Conservation (phyloP, 2,797 vertebrate species). For the Todus mexicanus region DNA sequence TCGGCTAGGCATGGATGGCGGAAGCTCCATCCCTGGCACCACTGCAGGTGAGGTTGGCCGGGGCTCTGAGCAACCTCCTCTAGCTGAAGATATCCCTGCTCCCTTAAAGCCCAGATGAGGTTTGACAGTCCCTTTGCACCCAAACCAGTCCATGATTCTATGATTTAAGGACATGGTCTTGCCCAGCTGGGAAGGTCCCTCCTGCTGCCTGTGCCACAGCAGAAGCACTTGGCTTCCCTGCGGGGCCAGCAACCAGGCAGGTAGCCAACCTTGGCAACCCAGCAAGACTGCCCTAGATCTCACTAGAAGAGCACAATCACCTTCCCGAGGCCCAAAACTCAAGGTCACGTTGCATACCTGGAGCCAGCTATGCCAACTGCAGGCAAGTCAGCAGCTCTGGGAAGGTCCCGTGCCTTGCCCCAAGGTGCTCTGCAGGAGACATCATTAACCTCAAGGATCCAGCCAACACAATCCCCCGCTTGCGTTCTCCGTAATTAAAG, state of each 20-base stretch:
- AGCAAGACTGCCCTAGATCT: not conserved
- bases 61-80: not conserved
- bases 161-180: accelerated
- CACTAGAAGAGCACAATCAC: not conserved
- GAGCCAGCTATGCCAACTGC: not conserved
- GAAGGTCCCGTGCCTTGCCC: not conserved
- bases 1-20: not conserved
- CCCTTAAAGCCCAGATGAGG: not conserved
- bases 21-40: not conserved
- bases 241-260: not conserved
- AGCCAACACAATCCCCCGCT: not conserved
- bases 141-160: not conserved
- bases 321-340: not conserved
- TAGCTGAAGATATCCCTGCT: not conserved
- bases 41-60: not conserved
- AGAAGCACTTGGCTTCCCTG: not conserved
- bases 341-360: not conserved
- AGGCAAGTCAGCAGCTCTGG: not conserved
- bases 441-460: not conserved
- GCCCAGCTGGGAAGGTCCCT: not conserved
- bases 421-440: not conserved
- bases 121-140: not conserved
- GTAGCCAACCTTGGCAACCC: not conserved
- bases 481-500: slow-evolving; percentile 55
- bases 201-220: accelerated